Percentiles rank a stretch among this genome's conserved stretches.
phyloP scores from a whole-genome alignment of 23 tunicate species.

The Trididemnum miniatum region DNA sequence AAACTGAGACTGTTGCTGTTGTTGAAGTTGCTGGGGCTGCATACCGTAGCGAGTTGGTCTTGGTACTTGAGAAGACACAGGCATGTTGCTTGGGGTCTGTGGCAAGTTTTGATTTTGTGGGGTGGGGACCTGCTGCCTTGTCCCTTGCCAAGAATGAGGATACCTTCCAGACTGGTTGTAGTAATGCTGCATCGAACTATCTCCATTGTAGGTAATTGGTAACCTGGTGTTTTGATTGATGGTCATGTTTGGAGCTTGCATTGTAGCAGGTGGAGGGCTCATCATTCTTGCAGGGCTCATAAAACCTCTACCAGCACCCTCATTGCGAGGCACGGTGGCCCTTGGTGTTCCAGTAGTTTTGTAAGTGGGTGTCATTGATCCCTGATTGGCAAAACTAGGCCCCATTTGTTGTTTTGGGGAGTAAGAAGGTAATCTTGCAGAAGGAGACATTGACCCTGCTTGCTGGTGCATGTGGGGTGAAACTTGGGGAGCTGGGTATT shows the following conservation, averaged over 20 bases:
- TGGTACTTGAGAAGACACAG: neutral
- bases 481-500: constrained; percentile 49
- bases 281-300: constrained; percentile 71
- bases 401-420: constrained; percentile 59
- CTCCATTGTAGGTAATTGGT: constrained; percentile 62
- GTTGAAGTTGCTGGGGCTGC: constrained; percentile 10
- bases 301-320: constrained; percentile 32
- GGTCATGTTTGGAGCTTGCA: constrained; percentile 8
- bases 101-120: neutral
- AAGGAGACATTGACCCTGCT: constrained; percentile 48
- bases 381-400: constrained; percentile 25
- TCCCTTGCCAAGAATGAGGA: constrained; percentile 61
- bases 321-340: constrained; percentile 44
- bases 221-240: constrained; percentile 6
- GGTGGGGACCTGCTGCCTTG: constrained; percentile 32
- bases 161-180: constrained; percentile 38
- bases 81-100: neutral
- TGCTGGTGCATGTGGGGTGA: constrained; percentile 57
- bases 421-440: constrained; percentile 26
- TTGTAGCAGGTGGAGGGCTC: constrained; percentile 57
- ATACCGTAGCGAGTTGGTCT: constrained; percentile 2
- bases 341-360: constrained; percentile 26
- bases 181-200: constrained; percentile 41
- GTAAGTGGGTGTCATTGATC: constrained; percentile 29
- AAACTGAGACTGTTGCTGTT: neutral